A percentile compares a stretch with the other conserved stretches of the same genome.
These are phyloP conservation scores for Microctenopoma stevenorrisi DNA, from an alignment of 2,797 vertebrate genomes.

Conservation along the genomic window DNA sequence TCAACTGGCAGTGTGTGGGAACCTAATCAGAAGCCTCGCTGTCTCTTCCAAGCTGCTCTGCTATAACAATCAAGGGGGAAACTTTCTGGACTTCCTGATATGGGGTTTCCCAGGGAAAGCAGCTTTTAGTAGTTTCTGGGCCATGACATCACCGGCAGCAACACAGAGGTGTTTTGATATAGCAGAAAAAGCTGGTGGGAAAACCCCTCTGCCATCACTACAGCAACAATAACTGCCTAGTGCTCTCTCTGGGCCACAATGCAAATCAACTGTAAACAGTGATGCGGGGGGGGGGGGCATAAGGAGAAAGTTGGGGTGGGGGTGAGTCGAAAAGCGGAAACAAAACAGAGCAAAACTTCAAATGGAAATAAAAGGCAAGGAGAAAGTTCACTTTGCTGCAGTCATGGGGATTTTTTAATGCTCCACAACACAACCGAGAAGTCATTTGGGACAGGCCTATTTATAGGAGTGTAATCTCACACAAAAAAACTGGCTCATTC, in stretches of 20 bases:
- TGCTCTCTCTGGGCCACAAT: conserved; percentile 48
- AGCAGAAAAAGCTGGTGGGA: conserved; percentile 62
- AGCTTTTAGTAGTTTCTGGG: conserved; percentile 71
- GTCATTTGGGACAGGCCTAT: conserved; percentile 30
- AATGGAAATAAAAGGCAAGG: conserved; percentile 11
- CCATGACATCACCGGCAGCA: conserved; percentile 76
- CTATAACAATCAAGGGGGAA: conserved; percentile 71
- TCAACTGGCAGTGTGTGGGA: conserved; percentile 59
- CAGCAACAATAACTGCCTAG: conserved; percentile 60
- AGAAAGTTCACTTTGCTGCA: neutral
- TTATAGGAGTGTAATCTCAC: conserved; percentile 40
- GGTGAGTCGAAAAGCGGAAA: conserved; percentile 19
- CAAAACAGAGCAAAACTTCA: conserved; percentile 35
- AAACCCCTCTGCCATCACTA: conserved; percentile 60
- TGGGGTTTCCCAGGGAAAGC: conserved; percentile 78
- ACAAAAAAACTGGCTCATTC: conserved; percentile 22
- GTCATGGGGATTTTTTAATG: conserved; percentile 31
- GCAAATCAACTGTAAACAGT: conserved; percentile 73
- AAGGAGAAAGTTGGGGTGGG: conserved; percentile 4
- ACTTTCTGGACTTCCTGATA: conserved; percentile 67
- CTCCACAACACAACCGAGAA: conserved; percentile 4
- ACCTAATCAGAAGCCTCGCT: conserved; percentile 62
- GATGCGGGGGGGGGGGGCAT: neutral
- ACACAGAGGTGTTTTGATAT: conserved; percentile 76
- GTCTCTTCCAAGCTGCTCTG: conserved; percentile 62